Base-by-base conservation (phyloP, 2,888 invertebrate genomes). In the Zelleria hepariella region DNA sequence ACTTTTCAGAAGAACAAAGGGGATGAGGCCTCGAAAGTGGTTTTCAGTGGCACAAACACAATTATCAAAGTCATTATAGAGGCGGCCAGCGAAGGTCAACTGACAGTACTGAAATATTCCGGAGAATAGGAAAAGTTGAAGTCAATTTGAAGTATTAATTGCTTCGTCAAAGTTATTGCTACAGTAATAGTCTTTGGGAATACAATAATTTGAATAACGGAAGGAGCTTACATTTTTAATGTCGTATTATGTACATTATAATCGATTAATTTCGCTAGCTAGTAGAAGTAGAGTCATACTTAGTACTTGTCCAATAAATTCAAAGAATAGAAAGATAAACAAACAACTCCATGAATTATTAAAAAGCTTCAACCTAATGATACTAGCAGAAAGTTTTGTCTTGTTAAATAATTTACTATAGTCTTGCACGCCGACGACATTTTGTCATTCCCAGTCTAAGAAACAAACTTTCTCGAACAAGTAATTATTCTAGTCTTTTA, bases 31-130 rank as follows among this genome's bases (percentile, higher is more conserved):
- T 25, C 23, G 15, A 25, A 53, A 20, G 20, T 51, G 23, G n/a
- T 54, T 26, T 54, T 54, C 53, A 26, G 54, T n/a, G 18, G 25
- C 24, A 54, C 27, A 25, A 54, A 27, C n/a, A 54, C 6, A 54
- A 26, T 54, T 54, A 54, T n/a, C 53, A 53, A 53, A 53, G 53
- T 53, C n/a, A 53, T 53, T 25, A 53, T 49, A 51, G 21, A 20
- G 10, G 21, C 51, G 10, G 20, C 7, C 21, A 2, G 23, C 20
- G 21, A 51, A 51, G 51, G 51, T 51, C 10, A 51, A 51, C 10
- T 51, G 21, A 18, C 23, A 21, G 21, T 10, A 51, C 21, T 6
- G 10, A 51, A 20, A 49, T 49, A 49, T 21, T 49, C 7, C 49
- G 21, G 32, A 15, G 32, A 49, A 51, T 51, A 8, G 51, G 51